Percentiles rank a stretch among this genome's conserved stretches.
Evolutionary conservation across 2,797 vertebrate species (phyloP).

Genomic region (Mormyrops attenuatus): DNA sequence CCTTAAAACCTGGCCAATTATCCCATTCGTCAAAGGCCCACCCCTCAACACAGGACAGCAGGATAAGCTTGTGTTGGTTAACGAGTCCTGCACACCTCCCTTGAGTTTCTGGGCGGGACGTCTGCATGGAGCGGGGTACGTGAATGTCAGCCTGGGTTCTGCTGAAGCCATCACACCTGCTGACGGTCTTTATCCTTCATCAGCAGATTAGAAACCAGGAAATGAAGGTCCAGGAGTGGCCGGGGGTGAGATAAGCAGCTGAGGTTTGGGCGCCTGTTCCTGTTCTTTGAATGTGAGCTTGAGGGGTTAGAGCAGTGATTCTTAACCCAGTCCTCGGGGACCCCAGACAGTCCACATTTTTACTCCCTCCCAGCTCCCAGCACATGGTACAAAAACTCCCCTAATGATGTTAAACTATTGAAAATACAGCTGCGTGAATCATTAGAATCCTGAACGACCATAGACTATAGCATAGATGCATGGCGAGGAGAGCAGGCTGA

Average conservation of each 20-base stretch:
- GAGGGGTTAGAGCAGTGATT: neutral
- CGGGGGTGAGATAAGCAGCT: neutral
- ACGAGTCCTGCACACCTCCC: neutral
- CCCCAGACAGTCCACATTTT: neutral
- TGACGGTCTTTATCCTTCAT: neutral
- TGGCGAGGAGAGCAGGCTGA: neutral
- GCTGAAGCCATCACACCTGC: neutral
- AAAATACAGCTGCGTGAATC: neutral
- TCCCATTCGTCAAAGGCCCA: neutral
- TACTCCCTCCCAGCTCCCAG: neutral
- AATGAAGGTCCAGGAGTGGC: neutral
- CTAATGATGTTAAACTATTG: neutral
- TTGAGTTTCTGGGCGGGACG: neutral
- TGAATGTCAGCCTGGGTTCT: neutral
- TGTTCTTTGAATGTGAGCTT: neutral
- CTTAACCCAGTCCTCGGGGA: neutral
- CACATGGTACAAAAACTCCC: neutral
- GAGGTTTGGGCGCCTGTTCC: neutral
- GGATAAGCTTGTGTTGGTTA: neutral
- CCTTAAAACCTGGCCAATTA: neutral
- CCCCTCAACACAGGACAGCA: neutral
- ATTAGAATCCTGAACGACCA: neutral
- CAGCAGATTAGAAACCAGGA: neutral
- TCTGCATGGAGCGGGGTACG: neutral
- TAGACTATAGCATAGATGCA: neutral